A percentile compares a stretch with the other conserved stretches of the same genome.
These are phyloP conservation scores for Salticus scenicus DNA, from an alignment of 2,888 invertebrate genomes.

Conservation along the genomic window DNA sequence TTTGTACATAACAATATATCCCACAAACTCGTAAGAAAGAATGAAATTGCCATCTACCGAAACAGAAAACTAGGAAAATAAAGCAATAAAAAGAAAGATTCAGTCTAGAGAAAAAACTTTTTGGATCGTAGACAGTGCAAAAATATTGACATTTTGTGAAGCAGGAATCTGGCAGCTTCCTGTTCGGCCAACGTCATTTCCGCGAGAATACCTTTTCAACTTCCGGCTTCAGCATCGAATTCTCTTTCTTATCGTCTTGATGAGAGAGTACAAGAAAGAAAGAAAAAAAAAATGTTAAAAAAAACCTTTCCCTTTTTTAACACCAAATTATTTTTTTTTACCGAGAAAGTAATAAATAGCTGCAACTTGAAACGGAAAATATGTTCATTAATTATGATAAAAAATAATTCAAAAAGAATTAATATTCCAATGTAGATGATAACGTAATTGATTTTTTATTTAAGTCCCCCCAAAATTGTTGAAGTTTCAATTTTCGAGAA, in stretches of 20 bases:
- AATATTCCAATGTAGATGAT: background rate
- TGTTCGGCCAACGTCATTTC: conserved; percentile 53
- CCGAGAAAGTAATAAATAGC: background rate
- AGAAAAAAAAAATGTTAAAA: background rate
- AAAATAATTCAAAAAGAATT: background rate
- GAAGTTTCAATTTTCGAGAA: too few species aligned
- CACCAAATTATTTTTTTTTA: background rate
- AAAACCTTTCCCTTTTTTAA: too few species aligned
- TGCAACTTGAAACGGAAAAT: background rate
- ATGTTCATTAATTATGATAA: too few species aligned
- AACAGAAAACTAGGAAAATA: conserved; percentile 1
- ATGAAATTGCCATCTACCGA: background rate
- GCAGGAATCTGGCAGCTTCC: conserved; percentile 41
- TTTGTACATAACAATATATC: background rate
- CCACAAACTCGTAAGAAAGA: background rate
- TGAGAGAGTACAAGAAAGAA: conserved; percentile 2
- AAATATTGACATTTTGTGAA: conserved; percentile 30
- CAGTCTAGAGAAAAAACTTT: background rate
- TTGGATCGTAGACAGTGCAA: background rate
- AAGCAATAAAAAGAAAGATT: background rate
- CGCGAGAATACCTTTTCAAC: conserved; percentile 39
- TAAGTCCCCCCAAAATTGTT: too few species aligned
- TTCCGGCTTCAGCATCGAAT: conserved; percentile 39
- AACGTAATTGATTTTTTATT: too few species aligned
- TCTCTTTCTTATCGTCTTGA: conserved; percentile 55